Base-by-base conservation (phyloP, 2,113 vertebrate species). In the Plotosus lineatus region DNA sequence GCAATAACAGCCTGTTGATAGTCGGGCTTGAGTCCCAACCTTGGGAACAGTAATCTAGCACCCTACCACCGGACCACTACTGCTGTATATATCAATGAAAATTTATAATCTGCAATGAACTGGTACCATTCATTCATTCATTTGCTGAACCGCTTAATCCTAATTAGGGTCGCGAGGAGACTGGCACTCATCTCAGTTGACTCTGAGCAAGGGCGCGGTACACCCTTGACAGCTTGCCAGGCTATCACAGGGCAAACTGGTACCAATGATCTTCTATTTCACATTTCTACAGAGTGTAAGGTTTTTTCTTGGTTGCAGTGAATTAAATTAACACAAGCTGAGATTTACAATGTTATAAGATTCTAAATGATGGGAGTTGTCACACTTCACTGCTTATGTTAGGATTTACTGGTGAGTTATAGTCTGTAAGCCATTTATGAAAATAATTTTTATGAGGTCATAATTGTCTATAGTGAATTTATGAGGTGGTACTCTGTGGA, bases 391-490 rank as follows among this genome's bases (percentile, higher is more conserved):
- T 44, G 7, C 40, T 55, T 56, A 12, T 38, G 12, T 50, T 31
- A 48, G 17, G 3, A 50, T 72, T 48, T 72, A 72, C 36, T 48
- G 15, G 26, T 48, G 42, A 2, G 15, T 72, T 72, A 31, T 50
- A 56, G 53, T 6, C 38, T 38, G 2, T 40, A 75, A 75, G 21
- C 8, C 0, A 44, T 46, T 76, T 76, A 11, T 33, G 61, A 17
- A 31, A n/a, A 46, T n/a, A n/a, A n/a, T n/a, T n/a, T 77, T 48
- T 56, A 74, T 53, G 71, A 38, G 56, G 46, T 26, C 26, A 60
- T 44, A 42, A 58, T 31, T 50, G 44, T 60, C n/a, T 60, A 15
- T 60, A 21, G 31, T 76, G 40, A 8, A 19, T 76, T 76, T 19
- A 75, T 58, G n/a, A 17, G 51, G 11, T 28, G 14, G 55, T 60